These are phyloP conservation scores for Coregonus suidteri DNA, from an alignment of 2,797 vertebrate species.

Conservation along the genomic window DNA sequence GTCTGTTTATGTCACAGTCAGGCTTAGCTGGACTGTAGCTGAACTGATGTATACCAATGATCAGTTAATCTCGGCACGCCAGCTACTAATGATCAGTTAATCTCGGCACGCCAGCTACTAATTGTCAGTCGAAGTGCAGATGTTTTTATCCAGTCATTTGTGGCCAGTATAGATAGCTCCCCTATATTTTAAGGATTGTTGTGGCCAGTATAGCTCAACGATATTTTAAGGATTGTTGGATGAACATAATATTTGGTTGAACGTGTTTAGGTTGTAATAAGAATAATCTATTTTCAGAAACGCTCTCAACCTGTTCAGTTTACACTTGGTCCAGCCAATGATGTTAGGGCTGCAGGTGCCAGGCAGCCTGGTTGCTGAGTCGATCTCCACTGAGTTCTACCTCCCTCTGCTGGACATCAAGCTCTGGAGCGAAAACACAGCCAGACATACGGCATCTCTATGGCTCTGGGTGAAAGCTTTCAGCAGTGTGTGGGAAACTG, in stretches of 20 bases:
- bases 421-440: not conserved
- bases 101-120: not conserved
- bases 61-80: not conserved
- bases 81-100: not conserved
- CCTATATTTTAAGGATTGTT: not conserved
- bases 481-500: too few species aligned
- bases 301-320: not conserved
- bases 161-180: not conserved
- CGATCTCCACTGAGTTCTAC: conserved; percentile 47
- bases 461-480: too few species aligned
- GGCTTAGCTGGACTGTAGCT: not conserved
- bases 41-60: not conserved
- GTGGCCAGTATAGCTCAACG: not conserved
- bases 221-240: not conserved
- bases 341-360: not conserved
- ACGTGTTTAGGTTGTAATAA: not conserved
- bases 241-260: not conserved
- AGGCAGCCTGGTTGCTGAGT: not conserved
- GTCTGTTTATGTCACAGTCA: not conserved
- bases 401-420: conserved; percentile 59
- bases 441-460: too few species aligned
- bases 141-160: not conserved
- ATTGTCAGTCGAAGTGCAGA: not conserved
- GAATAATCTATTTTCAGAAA: not conserved
- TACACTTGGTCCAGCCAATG: not conserved